phyloP scores from a whole-genome alignment of 1,140 invertebrate species.

The Condylostylus longicornis region DNA sequence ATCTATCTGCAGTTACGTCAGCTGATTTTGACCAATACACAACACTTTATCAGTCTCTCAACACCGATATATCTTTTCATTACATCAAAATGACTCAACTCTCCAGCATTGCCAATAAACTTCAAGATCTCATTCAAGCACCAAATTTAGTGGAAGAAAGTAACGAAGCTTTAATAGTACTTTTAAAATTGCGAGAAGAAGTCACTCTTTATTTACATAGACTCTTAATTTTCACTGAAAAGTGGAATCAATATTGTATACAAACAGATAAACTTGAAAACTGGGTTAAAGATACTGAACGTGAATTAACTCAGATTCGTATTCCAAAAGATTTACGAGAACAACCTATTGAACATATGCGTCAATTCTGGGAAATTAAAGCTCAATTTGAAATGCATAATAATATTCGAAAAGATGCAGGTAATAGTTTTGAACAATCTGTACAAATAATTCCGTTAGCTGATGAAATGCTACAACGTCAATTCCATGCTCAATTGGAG shows the following conservation, averaged over 20 bases:
- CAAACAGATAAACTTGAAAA: conserved; percentile 53
- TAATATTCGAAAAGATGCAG: conserved; percentile 53
- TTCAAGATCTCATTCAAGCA: conserved; percentile 58
- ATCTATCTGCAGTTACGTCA: conserved; percentile 58
- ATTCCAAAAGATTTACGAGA: conserved; percentile 37
- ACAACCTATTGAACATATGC: conserved; percentile 50
- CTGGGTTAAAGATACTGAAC: conserved; percentile 56
- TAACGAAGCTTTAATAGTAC: conserved; percentile 48
- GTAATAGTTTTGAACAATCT: conserved; percentile 56
- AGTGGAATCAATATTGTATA: conserved; percentile 55
- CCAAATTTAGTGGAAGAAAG: conserved; percentile 54
- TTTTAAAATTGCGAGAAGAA: conserved; percentile 54
- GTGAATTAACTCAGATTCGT: conserved; percentile 39
- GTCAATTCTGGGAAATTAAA: conserved; percentile 75
- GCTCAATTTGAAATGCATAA: conserved; percentile 77
- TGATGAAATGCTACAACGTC: conserved; percentile 64
- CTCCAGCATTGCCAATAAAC: conserved; percentile 49
- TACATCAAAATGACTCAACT: conserved; percentile 58
- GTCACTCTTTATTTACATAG: conserved; percentile 52
- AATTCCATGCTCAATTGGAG: conserved; percentile 57
- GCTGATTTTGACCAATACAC: conserved; percentile 71
- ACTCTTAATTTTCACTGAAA: conserved; percentile 55
- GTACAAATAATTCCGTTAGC: conserved; percentile 58
- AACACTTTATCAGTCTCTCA: conserved; percentile 62
- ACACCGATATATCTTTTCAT: conserved; percentile 59